These are phyloP conservation scores for Urocyon cinereoargenteus DNA, from an alignment of 2,797 vertebrate species.

Conservation along the genomic window DNA sequence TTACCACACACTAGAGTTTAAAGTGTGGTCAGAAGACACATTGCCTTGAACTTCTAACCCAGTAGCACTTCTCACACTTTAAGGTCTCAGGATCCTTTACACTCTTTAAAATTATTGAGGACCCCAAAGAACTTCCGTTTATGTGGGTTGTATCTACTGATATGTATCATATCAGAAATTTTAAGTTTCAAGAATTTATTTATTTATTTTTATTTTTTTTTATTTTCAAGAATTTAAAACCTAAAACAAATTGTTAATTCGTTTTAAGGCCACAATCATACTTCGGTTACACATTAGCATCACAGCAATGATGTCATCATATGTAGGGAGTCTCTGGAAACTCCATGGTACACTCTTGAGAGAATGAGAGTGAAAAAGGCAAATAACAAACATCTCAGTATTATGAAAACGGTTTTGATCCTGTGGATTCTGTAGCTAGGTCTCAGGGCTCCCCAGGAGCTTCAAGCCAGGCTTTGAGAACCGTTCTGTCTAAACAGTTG, in stretches of 20 bases:
- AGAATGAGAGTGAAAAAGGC: neutral
- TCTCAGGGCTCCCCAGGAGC: neutral
- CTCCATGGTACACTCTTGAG: neutral
- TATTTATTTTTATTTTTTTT: neutral
- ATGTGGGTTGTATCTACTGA: neutral
- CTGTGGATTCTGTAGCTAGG: neutral
- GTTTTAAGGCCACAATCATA: neutral
- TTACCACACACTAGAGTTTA: neutral
- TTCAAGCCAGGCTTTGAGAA: neutral
- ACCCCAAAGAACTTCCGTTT: neutral
- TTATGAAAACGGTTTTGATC: neutral
- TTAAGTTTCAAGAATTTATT: neutral
- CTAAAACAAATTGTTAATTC: neutral
- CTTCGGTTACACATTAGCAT: neutral
- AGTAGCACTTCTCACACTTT: neutral
- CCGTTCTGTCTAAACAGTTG: neutral
- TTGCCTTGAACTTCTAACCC: neutral
- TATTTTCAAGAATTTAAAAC: slow-evolving; percentile 7
- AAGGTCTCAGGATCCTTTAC: neutral
- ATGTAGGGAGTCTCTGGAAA: neutral
- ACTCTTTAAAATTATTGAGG: neutral
- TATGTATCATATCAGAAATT: neutral
- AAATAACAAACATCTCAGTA: neutral
- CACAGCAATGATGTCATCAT: neutral
- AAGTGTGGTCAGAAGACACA: neutral